These are phyloP conservation scores for Semnornis frantzii DNA, from an alignment of 2,113 vertebrate species.

Conservation along the genomic window DNA sequence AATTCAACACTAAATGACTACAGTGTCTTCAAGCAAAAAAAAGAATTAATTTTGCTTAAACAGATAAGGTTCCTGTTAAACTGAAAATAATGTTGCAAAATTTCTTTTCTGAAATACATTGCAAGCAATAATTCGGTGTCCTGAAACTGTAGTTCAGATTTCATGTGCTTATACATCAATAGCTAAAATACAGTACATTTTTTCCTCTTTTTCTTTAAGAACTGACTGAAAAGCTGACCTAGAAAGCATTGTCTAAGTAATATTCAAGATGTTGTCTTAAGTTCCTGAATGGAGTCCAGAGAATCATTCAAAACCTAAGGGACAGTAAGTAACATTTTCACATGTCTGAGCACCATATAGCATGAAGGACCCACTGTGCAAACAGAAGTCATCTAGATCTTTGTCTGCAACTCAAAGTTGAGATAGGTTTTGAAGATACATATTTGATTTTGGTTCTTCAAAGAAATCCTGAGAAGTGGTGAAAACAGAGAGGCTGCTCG, in stretches of 20 bases:
- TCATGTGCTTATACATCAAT: background rate
- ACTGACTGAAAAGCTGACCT: background rate
- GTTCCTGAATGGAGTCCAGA: background rate
- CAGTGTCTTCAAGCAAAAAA: background rate
- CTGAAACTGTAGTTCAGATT: background rate
- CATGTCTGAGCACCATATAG: background rate
- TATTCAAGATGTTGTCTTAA: background rate
- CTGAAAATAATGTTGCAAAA: background rate
- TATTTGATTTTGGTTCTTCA: slow-evolving; percentile 58
- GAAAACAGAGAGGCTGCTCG: slow-evolving; percentile 17
- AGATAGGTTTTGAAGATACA: slow-evolving; percentile 41
- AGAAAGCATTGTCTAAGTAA: background rate
- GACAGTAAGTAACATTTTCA: background rate
- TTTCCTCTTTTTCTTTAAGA: background rate
- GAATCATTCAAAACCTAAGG: background rate
- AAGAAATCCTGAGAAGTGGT: slow-evolving; percentile 47
- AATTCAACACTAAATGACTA: background rate
- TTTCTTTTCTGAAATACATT: background rate
- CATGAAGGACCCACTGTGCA: background rate
- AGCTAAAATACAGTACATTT: background rate
- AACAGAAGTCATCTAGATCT: background rate
- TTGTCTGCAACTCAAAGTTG: background rate
- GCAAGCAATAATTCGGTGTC: background rate
- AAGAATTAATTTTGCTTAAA: background rate
- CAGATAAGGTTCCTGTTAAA: background rate